Evolutionary conservation across 2,888 invertebrate species (phyloP).

Genomic region (Drosophila multiciliata): DNA sequence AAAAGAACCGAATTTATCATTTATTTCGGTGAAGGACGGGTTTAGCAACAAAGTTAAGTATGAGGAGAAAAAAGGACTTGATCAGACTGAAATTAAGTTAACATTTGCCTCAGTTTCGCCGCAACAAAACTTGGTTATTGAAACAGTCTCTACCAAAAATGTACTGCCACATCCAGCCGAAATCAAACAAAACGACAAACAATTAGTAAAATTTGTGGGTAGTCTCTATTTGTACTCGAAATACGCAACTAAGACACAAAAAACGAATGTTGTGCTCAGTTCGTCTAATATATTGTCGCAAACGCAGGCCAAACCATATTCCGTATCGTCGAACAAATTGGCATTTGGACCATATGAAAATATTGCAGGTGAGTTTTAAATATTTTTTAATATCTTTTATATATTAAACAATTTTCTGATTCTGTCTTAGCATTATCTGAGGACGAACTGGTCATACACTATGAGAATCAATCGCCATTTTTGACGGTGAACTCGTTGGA

Average conservation of each 20-base stretch:
- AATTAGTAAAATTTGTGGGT: conserved; percentile 94
- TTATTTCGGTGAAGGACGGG: conserved; percentile 89
- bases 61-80: conserved; percentile 85
- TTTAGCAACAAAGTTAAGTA: conserved; percentile 87
- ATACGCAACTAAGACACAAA: conserved; percentile 92
- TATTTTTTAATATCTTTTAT: conserved; percentile 39
- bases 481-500: conserved; percentile 95
- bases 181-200: conserved; percentile 97
- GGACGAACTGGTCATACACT: conserved; percentile 92
- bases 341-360: conserved; percentile 95
- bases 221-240: conserved; percentile 94
- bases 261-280: conserved; percentile 91
- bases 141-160: conserved; percentile 91
- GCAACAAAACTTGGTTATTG: conserved; percentile 86
- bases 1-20: conserved; percentile 88
- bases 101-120: conserved; percentile 85
- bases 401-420: not conserved
- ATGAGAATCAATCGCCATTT: conserved; percentile 98
- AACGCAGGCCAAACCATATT: conserved; percentile 90
- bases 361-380: conserved; percentile 84
- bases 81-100: conserved; percentile 87
- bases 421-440: conserved; percentile 85
- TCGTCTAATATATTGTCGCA: conserved; percentile 93
- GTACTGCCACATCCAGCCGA: conserved; percentile 93
- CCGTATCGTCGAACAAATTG: conserved; percentile 92